Conservation (phyloP, 2,113 vertebrate species). For the Hyaena hyaena region DNA sequence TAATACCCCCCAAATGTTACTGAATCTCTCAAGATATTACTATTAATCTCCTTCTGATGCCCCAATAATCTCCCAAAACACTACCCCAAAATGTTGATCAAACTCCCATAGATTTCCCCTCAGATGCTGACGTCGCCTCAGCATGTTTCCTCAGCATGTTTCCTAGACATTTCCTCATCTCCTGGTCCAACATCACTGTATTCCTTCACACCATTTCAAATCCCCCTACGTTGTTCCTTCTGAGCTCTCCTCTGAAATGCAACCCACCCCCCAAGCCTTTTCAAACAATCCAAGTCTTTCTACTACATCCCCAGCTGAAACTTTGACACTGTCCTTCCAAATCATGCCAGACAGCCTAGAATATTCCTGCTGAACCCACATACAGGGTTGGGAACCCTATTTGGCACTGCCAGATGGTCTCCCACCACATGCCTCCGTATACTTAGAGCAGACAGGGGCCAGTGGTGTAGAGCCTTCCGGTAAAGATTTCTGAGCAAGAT, state of each 20-base stretch:
- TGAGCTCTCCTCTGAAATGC: neutral
- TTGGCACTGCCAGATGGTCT: neutral
- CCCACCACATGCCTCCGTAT: conserved; percentile 9
- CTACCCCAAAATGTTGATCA: neutral
- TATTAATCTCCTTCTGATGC: neutral
- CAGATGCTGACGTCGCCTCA: neutral
- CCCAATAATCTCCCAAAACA: neutral
- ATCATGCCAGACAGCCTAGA: neutral
- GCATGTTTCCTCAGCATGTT: too few relatives aligned
- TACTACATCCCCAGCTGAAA: neutral
- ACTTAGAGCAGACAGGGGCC: conserved; percentile 43
- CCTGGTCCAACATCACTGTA: neutral
- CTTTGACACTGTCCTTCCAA: neutral
- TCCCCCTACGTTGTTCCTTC: neutral
- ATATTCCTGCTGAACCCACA: conserved; percentile 1
- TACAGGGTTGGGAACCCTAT: neutral
- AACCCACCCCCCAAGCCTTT: neutral
- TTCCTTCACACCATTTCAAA: neutral
- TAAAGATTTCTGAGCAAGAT: conserved; percentile 39
- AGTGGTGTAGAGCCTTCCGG: neutral
- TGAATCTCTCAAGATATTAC: conserved; percentile 10
- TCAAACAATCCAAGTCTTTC: neutral
- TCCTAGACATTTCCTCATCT: neutral
- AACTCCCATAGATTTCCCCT: neutral
- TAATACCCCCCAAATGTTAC: neutral